These are phyloP conservation scores for Scaptomyza parva DNA, from an alignment of 2,888 invertebrate genomes.

Conservation along the genomic window DNA sequence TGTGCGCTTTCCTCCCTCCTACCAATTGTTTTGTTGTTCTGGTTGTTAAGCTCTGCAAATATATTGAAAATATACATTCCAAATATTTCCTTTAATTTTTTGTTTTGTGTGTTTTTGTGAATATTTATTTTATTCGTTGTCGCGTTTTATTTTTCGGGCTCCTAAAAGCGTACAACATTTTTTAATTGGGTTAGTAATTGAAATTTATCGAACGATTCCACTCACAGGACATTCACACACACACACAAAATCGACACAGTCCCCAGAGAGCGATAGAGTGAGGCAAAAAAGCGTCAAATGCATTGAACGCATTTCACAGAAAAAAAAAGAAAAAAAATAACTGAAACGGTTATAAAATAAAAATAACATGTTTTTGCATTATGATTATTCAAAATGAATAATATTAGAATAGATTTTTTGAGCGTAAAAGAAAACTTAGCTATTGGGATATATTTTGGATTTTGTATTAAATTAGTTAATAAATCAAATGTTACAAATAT, in stretches of 20 bases:
- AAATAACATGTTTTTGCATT: constrained; percentile 2
- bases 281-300: constrained; percentile 57
- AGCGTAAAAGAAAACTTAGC: background rate
- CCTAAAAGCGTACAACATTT: constrained; percentile 78
- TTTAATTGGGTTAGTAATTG: constrained; percentile 84
- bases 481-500: too few relatives aligned
- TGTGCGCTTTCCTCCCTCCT: constrained; percentile 19
- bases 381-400: constrained; percentile 11
- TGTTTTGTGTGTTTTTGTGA: constrained; percentile 31
- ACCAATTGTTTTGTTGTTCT: constrained; percentile 34
- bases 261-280: constrained; percentile 39
- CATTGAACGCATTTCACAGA: constrained; percentile 47
- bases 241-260: constrained; percentile 32
- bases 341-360: constrained; percentile 20
- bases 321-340: constrained; percentile 22
- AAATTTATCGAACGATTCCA: constrained; percentile 80
- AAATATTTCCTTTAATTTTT: background rate
- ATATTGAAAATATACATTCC: constrained; percentile 60
- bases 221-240: constrained; percentile 44
- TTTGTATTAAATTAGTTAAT: too few relatives aligned
- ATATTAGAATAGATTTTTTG: background rate
- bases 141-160: constrained; percentile 57
- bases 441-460: too few relatives aligned
- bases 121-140: constrained; percentile 50
- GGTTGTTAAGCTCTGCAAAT: constrained; percentile 59